Evolutionary conservation across 2,797 vertebrate genomes (phyloP).

Genomic region (Hirundo rustica): DNA sequence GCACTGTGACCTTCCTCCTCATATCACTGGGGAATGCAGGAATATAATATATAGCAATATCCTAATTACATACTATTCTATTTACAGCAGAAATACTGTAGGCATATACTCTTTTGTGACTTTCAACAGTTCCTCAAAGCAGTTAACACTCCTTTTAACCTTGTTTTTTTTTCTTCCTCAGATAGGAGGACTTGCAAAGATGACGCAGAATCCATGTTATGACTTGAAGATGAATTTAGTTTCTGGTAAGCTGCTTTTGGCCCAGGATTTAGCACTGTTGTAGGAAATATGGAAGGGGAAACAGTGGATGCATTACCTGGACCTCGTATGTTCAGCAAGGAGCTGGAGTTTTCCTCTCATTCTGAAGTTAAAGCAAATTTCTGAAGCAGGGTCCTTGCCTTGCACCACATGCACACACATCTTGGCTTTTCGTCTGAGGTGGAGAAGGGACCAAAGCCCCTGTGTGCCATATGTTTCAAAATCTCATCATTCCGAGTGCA

Average conservation of each 20-base stretch:
- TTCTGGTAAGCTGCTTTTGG: background rate
- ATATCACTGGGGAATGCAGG: background rate
- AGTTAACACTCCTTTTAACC: background rate
- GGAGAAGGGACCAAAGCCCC: background rate
- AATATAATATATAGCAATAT: background rate
- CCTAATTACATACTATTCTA: background rate
- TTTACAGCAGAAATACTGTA: background rate
- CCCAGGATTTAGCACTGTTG: background rate
- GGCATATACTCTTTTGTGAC: background rate
- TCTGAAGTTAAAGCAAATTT: background rate
- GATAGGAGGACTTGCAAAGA: background rate
- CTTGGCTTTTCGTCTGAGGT: background rate
- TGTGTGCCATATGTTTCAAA: background rate
- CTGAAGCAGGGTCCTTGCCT: background rate
- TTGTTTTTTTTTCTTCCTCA: background rate
- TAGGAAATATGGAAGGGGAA: background rate
- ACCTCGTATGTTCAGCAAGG: rapidly evolving
- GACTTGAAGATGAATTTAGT: background rate
- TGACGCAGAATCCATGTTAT: background rate
- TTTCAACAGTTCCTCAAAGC: background rate
- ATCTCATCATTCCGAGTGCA: background rate
- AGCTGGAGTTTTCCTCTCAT: background rate
- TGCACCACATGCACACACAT: rapidly evolving
- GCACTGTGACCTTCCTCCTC: background rate
- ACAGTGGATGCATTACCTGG: background rate